Evolutionary conservation across 2,113 vertebrate species (phyloP).

Genomic region (Alligator mississippiensis): DNA sequence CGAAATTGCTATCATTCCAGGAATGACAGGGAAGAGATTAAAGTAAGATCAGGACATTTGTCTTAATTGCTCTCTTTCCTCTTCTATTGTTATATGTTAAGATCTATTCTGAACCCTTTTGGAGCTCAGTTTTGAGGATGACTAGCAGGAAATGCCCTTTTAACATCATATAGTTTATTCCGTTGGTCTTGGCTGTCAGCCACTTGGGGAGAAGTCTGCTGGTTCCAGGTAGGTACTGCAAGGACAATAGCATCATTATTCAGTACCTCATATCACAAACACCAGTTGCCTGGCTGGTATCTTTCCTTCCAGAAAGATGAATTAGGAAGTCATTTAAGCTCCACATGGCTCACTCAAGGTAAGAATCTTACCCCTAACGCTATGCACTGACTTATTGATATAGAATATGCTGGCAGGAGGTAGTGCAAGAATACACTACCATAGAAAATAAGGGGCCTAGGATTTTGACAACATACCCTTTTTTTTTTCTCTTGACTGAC

Average conservation of each 20-base stretch:
- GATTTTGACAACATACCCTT: too few species aligned
- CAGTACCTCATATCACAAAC: fast-evolving
- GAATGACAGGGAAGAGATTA: neutral
- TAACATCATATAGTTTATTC: neutral
- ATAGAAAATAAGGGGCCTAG: neutral
- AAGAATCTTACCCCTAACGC: neutral
- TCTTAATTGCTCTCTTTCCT: neutral
- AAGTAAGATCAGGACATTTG: neutral
- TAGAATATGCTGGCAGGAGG: neutral
- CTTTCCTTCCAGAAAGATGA: neutral
- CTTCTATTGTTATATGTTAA: neutral
- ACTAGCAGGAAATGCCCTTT: neutral
- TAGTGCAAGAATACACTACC: neutral
- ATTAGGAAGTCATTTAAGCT: neutral
- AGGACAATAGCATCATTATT: neutral
- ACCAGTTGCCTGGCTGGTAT: neutral
- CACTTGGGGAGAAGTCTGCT: neutral
- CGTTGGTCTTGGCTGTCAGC: neutral
- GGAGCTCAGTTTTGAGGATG: neutral
- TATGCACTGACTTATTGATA: neutral
- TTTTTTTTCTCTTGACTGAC: neutral
- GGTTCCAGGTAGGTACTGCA: neutral
- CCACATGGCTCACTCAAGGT: neutral
- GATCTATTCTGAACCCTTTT: neutral
- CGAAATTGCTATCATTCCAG: neutral